A percentile compares a stretch with the other conserved stretches of the same genome.
Evolutionary conservation across 2,888 invertebrate species (phyloP).

Genomic region (Charanyca ferruginea): DNA sequence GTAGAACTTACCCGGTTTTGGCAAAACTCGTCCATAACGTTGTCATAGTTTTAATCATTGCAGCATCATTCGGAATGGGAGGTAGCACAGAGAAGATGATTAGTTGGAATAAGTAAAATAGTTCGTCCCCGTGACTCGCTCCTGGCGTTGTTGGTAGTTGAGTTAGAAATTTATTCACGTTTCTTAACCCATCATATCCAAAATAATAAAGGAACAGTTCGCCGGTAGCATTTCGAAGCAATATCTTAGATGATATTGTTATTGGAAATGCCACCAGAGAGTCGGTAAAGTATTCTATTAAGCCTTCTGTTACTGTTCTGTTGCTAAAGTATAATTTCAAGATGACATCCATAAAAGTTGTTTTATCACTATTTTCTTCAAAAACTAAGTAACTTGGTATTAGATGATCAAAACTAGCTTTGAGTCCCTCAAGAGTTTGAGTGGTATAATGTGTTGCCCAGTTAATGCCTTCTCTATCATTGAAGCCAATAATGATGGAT

Average conservation of each 20-base stretch:
- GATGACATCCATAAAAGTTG: slow-evolving; percentile 55
- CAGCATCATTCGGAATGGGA: slow-evolving; percentile 48
- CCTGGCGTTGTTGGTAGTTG: slow-evolving; percentile 56
- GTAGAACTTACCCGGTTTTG: slow-evolving; percentile 70
- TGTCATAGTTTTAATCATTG: slow-evolving; percentile 63
- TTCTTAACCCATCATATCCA: slow-evolving; percentile 68
- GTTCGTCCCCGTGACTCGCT: slow-evolving; percentile 69
- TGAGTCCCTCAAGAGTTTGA: slow-evolving; percentile 53
- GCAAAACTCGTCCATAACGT: slow-evolving; percentile 71
- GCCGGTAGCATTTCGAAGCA: slow-evolving; percentile 48
- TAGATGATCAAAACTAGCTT: slow-evolving; percentile 53
- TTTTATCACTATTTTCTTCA: slow-evolving; percentile 52
- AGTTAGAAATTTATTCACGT: slow-evolving; percentile 64
- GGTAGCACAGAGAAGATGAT: slow-evolving; percentile 41
- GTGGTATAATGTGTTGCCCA: slow-evolving; percentile 64
- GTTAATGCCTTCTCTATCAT: slow-evolving; percentile 71
- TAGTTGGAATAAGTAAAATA: slow-evolving; percentile 68
- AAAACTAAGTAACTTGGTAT: slow-evolving; percentile 66
- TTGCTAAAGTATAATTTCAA: slow-evolving; percentile 67
- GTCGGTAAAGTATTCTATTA: slow-evolving; percentile 73
- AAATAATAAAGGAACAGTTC: slow-evolving; percentile 71
- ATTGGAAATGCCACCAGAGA: slow-evolving; percentile 62
- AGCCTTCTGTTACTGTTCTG: slow-evolving; percentile 39
- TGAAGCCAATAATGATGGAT: slow-evolving; percentile 71
- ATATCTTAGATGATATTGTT: slow-evolving; percentile 50